Conservation (phyloP, 2,888 invertebrate species). For the Troglohyphantes excavatus region DNA sequence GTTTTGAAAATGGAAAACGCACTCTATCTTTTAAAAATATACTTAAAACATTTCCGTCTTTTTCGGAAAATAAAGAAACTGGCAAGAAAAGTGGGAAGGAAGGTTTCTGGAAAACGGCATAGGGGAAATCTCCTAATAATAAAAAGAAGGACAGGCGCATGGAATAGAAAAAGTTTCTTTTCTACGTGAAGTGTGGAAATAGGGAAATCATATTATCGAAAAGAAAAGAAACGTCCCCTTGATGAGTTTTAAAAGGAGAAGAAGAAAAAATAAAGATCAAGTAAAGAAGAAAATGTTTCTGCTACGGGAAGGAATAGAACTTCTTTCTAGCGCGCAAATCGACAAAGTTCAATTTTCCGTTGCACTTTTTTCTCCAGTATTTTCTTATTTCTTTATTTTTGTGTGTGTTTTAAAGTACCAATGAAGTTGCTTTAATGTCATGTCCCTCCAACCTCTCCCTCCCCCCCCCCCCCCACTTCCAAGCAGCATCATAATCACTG, state of each 20-base stretch:
- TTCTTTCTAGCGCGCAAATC: slow-evolving; percentile 57
- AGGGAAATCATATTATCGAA: slow-evolving; percentile 75
- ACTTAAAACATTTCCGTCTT: slow-evolving; percentile 47
- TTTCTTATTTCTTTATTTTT: slow-evolving; percentile 35
- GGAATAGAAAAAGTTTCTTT: slow-evolving; percentile 61
- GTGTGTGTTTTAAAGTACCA: slow-evolving; percentile 67
- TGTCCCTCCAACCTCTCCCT: slow-evolving; percentile 12
- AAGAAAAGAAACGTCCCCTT: slow-evolving; percentile 65
- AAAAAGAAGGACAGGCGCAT: not conserved
- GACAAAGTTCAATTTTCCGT: slow-evolving; percentile 74
- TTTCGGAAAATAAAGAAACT: slow-evolving; percentile 64
- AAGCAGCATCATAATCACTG: slow-evolving; percentile 46
- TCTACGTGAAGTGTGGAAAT: slow-evolving; percentile 65
- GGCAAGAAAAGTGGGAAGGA: slow-evolving; percentile 21
- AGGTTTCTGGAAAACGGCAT: not conserved
- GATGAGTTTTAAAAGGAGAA: slow-evolving; percentile 73
- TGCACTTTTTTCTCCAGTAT: slow-evolving; percentile 38
- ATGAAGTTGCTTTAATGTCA: slow-evolving; percentile 61
- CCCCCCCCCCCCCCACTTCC: not conserved
- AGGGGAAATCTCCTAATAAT: slow-evolving; percentile 13
- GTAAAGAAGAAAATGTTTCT: slow-evolving; percentile 37
- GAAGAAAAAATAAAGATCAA: slow-evolving; percentile 20
- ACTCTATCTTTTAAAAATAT: slow-evolving; percentile 39
- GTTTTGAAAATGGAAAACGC: slow-evolving; percentile 27
- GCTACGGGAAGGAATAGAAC: slow-evolving; percentile 48